phyloP scores from a whole-genome alignment of 2,113 vertebrate genomes.

The Microtus montanus region DNA sequence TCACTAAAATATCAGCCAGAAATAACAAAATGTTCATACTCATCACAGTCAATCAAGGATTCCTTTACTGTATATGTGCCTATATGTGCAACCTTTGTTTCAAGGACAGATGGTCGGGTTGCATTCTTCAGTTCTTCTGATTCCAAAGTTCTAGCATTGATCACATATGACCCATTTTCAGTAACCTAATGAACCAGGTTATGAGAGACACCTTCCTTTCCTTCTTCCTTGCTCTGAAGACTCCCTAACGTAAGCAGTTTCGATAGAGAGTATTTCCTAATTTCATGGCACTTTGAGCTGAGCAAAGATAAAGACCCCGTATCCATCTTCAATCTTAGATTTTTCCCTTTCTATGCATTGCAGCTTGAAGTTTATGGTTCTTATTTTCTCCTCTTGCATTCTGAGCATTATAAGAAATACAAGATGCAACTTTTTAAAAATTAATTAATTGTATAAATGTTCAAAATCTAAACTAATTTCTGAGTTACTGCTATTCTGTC shows the following conservation, averaged over 20 bases:
- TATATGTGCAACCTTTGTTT: neutral
- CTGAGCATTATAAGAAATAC: neutral
- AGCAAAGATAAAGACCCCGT: neutral
- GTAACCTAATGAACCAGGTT: neutral
- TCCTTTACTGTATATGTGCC: neutral
- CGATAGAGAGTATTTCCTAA: neutral
- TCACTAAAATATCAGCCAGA: neutral
- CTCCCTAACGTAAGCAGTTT: neutral
- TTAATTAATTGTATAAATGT: neutral
- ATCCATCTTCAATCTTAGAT: neutral
- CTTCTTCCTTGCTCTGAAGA: neutral
- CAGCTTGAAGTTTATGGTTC: neutral
- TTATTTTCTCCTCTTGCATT: neutral
- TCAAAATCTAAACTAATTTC: neutral
- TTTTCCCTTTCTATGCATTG: neutral
- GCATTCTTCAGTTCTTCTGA: neutral
- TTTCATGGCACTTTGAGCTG: neutral
- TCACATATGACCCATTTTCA: neutral
- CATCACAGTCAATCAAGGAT: neutral
- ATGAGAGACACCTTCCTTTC: neutral
- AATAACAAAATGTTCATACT: neutral
- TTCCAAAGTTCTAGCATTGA: neutral
- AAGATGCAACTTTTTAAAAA: neutral
- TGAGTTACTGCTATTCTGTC: neutral
- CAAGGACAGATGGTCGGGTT: neutral